These are phyloP conservation scores for Campylomormyrus numenius DNA, from an alignment of 2,113 vertebrate species.

Conservation along the genomic window DNA sequence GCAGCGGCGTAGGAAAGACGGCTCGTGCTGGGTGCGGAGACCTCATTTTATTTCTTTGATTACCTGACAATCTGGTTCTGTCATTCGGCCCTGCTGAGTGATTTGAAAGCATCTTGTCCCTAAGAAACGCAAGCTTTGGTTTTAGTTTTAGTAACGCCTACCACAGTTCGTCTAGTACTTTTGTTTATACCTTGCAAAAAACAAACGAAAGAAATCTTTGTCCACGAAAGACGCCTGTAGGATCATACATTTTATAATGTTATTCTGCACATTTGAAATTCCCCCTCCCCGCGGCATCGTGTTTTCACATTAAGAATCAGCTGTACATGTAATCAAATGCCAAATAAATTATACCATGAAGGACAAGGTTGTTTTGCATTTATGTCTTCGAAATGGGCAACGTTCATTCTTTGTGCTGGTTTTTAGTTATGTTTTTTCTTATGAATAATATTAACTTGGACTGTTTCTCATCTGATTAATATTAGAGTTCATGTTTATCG, in stretches of 20 bases:
- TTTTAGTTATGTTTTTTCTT: slow-evolving; percentile 42
- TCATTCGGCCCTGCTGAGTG: slow-evolving; percentile 44
- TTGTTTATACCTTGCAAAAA: not conserved
- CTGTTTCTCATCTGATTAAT: not conserved
- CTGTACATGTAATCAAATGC: slow-evolving; percentile 90
- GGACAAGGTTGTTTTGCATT: slow-evolving; percentile 25
- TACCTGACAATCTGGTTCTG: slow-evolving; percentile 49
- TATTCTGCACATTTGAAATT: slow-evolving; percentile 49
- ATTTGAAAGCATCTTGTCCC: not conserved
- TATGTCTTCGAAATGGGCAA: not conserved
- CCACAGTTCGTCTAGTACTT: slow-evolving; percentile 20
- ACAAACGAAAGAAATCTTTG: slow-evolving; percentile 17
- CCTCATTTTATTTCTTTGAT: slow-evolving; percentile 16
- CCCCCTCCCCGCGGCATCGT: not conserved
- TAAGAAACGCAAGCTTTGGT: not conserved
- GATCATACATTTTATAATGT: slow-evolving; percentile 60
- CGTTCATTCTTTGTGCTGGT: not conserved
- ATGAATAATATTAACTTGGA: not conserved
- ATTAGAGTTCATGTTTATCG: not conserved
- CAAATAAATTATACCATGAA: slow-evolving; percentile 89
- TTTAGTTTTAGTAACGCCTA: slow-evolving; percentile 19
- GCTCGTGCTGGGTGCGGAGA: not conserved
- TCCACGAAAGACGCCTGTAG: slow-evolving; percentile 41
- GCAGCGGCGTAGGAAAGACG: not conserved
- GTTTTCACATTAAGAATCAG: slow-evolving; percentile 62